A percentile compares a stretch with the other conserved stretches of the same genome.
phyloP scores from a whole-genome alignment of 2,888 invertebrate species.

The Bhutanitis thaidina region DNA sequence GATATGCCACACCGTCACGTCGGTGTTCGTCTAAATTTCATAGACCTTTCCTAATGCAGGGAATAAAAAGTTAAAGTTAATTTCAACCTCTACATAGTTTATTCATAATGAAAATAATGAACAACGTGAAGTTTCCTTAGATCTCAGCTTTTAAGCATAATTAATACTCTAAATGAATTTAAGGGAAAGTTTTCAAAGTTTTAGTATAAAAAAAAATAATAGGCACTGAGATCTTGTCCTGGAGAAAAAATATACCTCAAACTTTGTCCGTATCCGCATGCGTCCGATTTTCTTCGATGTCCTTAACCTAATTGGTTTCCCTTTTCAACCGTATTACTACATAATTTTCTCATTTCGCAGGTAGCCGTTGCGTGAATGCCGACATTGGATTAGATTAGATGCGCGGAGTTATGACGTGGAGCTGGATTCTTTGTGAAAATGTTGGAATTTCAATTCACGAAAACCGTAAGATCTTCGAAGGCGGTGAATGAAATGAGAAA shows the following conservation, averaged over 20 bases:
- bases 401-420: conserved; percentile 29
- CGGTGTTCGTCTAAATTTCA: too few relatives aligned
- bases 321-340: conserved; percentile 28
- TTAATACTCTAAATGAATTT: too few relatives aligned
- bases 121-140: too few relatives aligned
- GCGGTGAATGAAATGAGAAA: conserved; percentile 18
- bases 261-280: background rate
- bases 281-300: conserved; percentile 1
- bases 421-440: conserved; percentile 10
- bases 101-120: too few relatives aligned
- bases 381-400: conserved; percentile 40
- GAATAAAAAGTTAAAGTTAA: too few relatives aligned
- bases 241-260: background rate
- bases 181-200: too few relatives aligned
- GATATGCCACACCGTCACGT: too few relatives aligned
- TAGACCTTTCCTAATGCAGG: too few relatives aligned
- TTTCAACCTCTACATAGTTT: too few relatives aligned
- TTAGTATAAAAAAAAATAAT: too few relatives aligned
- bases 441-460: conserved; percentile 16
- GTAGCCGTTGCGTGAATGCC: conserved; percentile 30
- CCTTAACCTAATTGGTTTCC: conserved; percentile 19
- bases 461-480: conserved; percentile 8
- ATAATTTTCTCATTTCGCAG: conserved; percentile 43
- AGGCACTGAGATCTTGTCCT: too few relatives aligned
- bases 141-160: too few relatives aligned